Base-by-base conservation (phyloP, 2,888 invertebrate species). In the Aspidiotus destructor region DNA sequence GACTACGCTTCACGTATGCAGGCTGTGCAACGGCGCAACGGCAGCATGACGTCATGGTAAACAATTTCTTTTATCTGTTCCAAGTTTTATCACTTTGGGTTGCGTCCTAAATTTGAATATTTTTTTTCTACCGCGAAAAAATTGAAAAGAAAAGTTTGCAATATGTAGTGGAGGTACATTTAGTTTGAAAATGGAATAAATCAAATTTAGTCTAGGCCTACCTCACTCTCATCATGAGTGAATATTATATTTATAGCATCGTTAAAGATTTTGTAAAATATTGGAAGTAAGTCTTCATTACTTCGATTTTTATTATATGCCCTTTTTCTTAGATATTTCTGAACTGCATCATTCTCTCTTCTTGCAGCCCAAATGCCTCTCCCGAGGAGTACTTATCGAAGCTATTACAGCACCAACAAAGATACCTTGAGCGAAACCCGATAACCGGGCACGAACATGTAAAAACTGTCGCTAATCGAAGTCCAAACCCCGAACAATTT, bases 231-330 rank as follows among this genome's bases (percentile, higher is more conserved):
- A 10, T 58, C 58, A 65, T 65, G 65, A 65, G 65, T 40, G 65
- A 65, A 15, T 65, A 65, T 17, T 65, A 57, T 16, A 41, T 65
- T 1, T 16, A 65, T 57, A 55, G 58, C 8, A 41, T 42, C 1
- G 44, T 65, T n/a, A 65, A 57, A 65, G 65, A 65, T 44, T 65
- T 65, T n/a, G 28, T 65, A 0, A 65, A 55, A 44, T 54, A 55
- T 13, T 65, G 65, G 65, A 65, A 42, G 65, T 65, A 58, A 55
- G 13, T 41, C 8, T 15, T 62, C 5, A 41, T 42, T 2, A 10
- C 28, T 41, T 15, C 41, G 44, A 16, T 16, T 13, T 10, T 44
- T 57, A 55, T 57, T 11, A 65, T 55, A 57, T 55, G 41, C 55
- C 42, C 55, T 42, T 57, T 48, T 13, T 57, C 44, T 17, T 55